Evolutionary conservation across 2,797 vertebrate genomes (phyloP), one percentile per base, ranked within the genome.

Genomic region (Gadopsis marmoratus): DNA sequence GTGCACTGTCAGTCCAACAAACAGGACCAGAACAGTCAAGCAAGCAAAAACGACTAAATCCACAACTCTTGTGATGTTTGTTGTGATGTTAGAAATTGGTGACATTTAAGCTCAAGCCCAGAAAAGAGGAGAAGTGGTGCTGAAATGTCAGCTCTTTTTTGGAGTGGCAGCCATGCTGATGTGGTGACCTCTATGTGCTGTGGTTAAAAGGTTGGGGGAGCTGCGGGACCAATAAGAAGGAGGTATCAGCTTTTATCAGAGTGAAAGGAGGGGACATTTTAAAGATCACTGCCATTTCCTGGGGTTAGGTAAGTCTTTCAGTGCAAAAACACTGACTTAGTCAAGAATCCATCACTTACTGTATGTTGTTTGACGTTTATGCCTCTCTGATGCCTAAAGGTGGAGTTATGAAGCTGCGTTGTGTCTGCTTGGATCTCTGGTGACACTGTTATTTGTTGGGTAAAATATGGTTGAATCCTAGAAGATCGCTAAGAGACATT

Each of bases 111-210:
- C 78, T 74, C 14, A 29, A 61, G 62, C 43, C 59, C 54, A 58
- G 61, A 73, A 66, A 82, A 47, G 63, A 81, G 71, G 58, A 64
- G 79, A 78, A 79, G 66, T 14, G 4, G 35, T 65, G 84, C 79
- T 92, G 84, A 93, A 92, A 93, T 92, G 92, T 92, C 91, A 93
- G 85, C 76, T 84, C 69, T 83, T 74, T 88, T 71, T 84, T 85
- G 73, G 79, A 87, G 74, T 62, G 83, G 79, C 58, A 88, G 74
- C 45, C 88, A 80, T 91, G 92, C 91, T 92, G 91, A 92, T 93
- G 90, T 74, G 86, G 64, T 92, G 91, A 91, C 90, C 92, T 90
- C 91, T 91, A 54, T 76, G 84, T 74, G 84, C 71, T 80, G 67
- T 70, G 81, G 84, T 85, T 86, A 85, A 91, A 93, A 90, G 89